Percentiles rank a stretch among this genome's conserved stretches.
phyloP scores from a whole-genome alignment of 2,797 vertebrate species.

The Anguilla marmorata region DNA sequence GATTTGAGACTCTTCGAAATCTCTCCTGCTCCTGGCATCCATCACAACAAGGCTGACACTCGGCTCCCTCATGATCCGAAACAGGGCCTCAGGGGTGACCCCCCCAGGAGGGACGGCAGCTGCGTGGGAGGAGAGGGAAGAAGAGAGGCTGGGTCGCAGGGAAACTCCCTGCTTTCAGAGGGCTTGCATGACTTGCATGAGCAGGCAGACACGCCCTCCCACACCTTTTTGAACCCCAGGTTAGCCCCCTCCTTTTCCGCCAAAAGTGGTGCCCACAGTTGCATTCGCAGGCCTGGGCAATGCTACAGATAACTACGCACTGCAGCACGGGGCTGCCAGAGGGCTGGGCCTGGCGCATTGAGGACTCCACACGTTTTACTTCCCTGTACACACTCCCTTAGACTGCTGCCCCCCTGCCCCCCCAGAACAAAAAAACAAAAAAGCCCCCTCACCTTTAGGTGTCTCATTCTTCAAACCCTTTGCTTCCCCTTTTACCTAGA shows the following conservation, averaged over 20 bases:
- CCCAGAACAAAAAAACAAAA: neutral
- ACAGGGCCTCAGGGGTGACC: constrained; percentile 86
- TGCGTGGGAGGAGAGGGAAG: constrained; percentile 23
- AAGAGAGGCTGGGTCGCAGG: neutral
- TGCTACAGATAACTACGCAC: neutral
- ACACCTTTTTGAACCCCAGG: neutral
- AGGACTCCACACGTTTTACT: neutral
- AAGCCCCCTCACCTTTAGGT: constrained; percentile 73
- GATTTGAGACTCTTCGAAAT: constrained; percentile 90
- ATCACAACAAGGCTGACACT: constrained; percentile 83
- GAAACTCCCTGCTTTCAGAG: neutral
- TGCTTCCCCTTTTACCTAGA: constrained; percentile 82
- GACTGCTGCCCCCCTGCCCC: too few species aligned
- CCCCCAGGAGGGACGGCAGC: constrained; percentile 66
- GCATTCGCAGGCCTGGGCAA: neutral
- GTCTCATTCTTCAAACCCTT: constrained; percentile 69
- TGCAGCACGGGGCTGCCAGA: neutral
- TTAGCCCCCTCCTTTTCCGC: neutral
- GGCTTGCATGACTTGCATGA: neutral
- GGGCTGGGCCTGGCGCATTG: neutral
- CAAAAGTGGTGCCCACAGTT: neutral
- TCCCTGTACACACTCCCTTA: neutral
- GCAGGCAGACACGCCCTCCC: neutral
- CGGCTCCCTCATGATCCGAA: constrained; percentile 87
- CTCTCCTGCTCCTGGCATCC: constrained; percentile 81